Conservation (phyloP, 1,140 invertebrate species). For the Odontomachus brunneus region DNA sequence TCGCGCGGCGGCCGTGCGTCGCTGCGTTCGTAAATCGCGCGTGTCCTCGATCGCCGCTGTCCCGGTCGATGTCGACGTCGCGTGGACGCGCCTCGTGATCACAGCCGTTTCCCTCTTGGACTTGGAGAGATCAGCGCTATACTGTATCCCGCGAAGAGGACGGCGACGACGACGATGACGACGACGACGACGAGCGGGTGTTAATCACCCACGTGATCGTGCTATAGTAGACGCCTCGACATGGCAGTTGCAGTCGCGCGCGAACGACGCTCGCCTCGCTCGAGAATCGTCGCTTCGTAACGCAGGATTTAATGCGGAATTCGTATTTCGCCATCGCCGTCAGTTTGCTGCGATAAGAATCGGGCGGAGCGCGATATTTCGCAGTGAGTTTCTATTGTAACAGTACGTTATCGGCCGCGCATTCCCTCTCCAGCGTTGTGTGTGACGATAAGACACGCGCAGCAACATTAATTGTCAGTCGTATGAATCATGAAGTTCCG, state of each 20-base stretch:
- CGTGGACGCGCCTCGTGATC: not conserved
- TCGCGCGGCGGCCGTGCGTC: not conserved
- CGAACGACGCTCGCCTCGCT: not conserved
- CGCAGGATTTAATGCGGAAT: not conserved
- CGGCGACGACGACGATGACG: not conserved
- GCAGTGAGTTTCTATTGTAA: no score
- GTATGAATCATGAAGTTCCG: no score
- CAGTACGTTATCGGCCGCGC: no score
- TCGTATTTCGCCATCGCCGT: not conserved
- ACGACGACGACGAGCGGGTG: not conserved
- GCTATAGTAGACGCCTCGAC: not conserved
- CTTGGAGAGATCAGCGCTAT: no score
- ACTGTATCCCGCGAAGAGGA: not conserved
- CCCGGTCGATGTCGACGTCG: not conserved
- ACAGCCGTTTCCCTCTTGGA: not conserved
- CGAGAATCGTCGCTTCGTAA: not conserved
- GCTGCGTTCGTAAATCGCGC: not conserved
- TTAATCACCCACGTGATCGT: conserved; percentile 41
- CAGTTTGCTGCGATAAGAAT: conserved; percentile 4
- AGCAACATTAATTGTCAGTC: no score
- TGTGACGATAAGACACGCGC: no score
- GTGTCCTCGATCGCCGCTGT: not conserved
- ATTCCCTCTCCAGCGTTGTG: no score
- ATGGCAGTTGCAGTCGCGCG: not conserved
- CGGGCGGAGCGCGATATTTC: no score